phyloP scores from a whole-genome alignment of 1,140 invertebrate genomes.

The Ctenoplectra terminalis region DNA sequence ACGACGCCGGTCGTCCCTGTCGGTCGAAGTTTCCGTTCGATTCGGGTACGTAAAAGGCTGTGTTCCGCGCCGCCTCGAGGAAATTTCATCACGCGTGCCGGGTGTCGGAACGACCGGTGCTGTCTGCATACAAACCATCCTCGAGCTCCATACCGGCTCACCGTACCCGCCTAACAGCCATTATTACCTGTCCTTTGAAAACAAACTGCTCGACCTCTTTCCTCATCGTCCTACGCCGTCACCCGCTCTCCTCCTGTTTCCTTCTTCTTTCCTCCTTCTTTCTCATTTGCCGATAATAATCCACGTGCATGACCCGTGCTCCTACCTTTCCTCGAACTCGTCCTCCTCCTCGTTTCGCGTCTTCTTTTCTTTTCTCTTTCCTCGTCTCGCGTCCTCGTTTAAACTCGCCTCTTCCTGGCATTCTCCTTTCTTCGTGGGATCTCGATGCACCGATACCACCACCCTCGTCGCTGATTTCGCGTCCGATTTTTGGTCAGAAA shows the following conservation, averaged over 20 bases:
- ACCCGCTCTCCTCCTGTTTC: neutral
- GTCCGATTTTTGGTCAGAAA: neutral
- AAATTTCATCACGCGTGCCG: slow-evolving; percentile 76
- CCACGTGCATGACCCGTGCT: slow-evolving; percentile 15
- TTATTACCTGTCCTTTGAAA: slow-evolving; percentile 77
- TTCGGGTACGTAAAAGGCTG: slow-evolving; percentile 60
- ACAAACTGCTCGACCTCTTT: slow-evolving; percentile 68
- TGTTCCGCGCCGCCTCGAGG: slow-evolving; percentile 63
- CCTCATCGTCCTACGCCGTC: neutral
- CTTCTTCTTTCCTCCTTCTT: neutral
- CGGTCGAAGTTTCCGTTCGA: slow-evolving; percentile 44
- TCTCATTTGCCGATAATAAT: slow-evolving; percentile 55
- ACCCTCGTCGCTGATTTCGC: neutral
- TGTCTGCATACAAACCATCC: slow-evolving; percentile 76
- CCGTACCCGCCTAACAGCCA: slow-evolving; percentile 59
- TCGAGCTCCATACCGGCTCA: slow-evolving; percentile 46
- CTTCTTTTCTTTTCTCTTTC: neutral
- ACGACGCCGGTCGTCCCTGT: neutral
- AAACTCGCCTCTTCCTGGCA: no score
- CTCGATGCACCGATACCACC: no score
- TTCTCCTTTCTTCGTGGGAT: no score
- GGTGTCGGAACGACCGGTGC: slow-evolving; percentile 75
- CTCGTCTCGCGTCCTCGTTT: no score
- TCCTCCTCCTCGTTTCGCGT: neutral
- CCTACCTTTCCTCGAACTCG: neutral